A percentile compares a stretch with the other conserved stretches of the same genome.
These are phyloP conservation scores for Diabrotica balteata DNA, from an alignment of 2,888 invertebrate species.

Conservation along the genomic window DNA sequence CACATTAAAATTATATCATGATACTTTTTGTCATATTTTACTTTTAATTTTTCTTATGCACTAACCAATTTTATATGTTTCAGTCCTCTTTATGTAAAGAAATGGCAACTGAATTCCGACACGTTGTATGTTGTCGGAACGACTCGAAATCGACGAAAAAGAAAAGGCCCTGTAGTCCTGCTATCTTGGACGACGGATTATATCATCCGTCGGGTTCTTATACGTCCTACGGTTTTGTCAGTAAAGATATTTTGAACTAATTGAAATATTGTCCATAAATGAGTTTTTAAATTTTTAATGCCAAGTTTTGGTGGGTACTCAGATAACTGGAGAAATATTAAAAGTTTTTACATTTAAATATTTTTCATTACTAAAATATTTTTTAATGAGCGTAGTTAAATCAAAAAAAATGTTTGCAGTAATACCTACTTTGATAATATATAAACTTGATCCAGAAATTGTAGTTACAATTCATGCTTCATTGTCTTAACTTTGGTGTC, in stretches of 20 bases:
- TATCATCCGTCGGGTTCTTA: constrained; percentile 66
- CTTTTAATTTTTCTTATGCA: too few species aligned
- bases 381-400: background rate
- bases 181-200: constrained; percentile 53
- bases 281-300: background rate
- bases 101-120: constrained; percentile 76
- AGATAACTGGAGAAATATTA: too few species aligned
- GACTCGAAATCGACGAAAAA: constrained; percentile 63
- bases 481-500: too few species aligned
- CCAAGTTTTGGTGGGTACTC: background rate
- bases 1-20: too few species aligned
- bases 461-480: too few species aligned
- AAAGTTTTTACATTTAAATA: background rate
- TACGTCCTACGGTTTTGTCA: constrained; percentile 70
- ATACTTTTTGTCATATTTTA: too few species aligned
- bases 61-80: constrained; percentile 15
- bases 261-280: background rate
- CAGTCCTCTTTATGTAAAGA: constrained; percentile 77
- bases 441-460: too few species aligned
- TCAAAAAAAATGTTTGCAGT: background rate
- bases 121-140: constrained; percentile 72
- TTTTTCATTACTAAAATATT: background rate
- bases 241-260: constrained; percentile 57
- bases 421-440: background rate
- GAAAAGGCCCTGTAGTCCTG: constrained; percentile 45